A percentile compares a stretch with the other conserved stretches of the same genome.
These are phyloP conservation scores for Aphidius gifuensis DNA, from an alignment of 1,140 invertebrate genomes.

Conservation along the genomic window DNA sequence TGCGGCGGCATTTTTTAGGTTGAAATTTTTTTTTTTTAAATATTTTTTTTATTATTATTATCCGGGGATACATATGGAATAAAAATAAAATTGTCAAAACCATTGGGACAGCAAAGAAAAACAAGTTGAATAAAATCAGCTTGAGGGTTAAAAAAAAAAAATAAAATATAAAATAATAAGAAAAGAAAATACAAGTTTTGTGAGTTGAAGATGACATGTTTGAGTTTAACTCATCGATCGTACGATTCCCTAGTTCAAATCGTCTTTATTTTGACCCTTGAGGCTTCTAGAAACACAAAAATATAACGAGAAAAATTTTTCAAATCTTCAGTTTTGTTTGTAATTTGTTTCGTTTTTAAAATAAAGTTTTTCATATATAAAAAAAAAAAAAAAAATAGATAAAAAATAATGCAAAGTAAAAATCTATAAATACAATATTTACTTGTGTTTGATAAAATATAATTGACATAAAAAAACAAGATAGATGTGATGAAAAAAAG, in stretches of 20 bases:
- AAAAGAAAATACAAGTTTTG: neutral
- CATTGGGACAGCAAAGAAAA: too few species aligned
- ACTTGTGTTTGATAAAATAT: too few species aligned
- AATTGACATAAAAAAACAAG: too few species aligned
- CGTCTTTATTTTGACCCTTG: conserved; percentile 23
- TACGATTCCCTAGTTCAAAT: conserved; percentile 22
- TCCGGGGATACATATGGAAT: too few species aligned
- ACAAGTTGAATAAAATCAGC: neutral
- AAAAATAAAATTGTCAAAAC: too few species aligned
- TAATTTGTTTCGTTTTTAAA: neutral
- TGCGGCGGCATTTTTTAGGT: too few species aligned
- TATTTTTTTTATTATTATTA: too few species aligned
- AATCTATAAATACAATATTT: too few species aligned
- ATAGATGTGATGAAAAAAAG: too few species aligned
- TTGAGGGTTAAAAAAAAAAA: neutral
- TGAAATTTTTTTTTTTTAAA: too few species aligned
- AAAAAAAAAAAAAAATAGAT: neutral
- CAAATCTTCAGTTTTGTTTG: neutral
- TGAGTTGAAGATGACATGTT: neutral
- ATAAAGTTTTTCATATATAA: too few species aligned
- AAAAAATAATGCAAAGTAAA: too few species aligned
- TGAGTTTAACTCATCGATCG: neutral
- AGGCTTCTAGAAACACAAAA: conserved; percentile 33
- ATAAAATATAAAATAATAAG: neutral
- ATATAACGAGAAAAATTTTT: conserved; percentile 35